Percentiles rank a stretch among this genome's conserved stretches.
Evolutionary conservation across 2,888 invertebrate species (phyloP).

Genomic region (Lymantria monacha): DNA sequence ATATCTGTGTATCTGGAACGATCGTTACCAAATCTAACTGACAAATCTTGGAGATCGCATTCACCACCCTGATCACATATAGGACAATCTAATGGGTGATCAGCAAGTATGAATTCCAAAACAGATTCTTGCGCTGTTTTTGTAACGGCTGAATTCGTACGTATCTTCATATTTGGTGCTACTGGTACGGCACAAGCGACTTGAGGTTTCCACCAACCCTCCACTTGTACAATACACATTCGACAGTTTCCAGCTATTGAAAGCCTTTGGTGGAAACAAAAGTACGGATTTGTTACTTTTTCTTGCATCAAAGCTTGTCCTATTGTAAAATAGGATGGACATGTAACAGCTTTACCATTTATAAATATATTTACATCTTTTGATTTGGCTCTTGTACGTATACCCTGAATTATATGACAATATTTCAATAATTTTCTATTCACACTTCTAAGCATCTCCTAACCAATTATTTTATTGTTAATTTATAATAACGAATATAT

Average conservation of each 20-base stretch:
- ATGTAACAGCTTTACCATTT: constrained; percentile 94
- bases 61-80: constrained; percentile 99
- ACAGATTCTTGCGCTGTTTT: constrained; percentile 87
- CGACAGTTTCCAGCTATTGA: constrained; percentile 99
- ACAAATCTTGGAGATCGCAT: constrained; percentile 97
- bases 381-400: constrained; percentile 25
- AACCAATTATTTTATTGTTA: background rate
- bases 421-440: constrained; percentile 35
- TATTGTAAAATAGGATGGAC: constrained; percentile 96
- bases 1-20: constrained; percentile 96
- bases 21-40: constrained; percentile 98
- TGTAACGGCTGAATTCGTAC: constrained; percentile 95
- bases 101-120: constrained; percentile 97
- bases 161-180: constrained; percentile 97
- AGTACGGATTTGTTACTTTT: constrained; percentile 87
- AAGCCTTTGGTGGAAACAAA: constrained; percentile 98
- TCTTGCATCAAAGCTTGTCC: constrained; percentile 83
- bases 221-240: constrained; percentile 99
- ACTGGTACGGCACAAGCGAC: constrained; percentile 99
- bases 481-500: background rate
- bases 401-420: constrained; percentile 21
- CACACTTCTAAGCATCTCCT: constrained; percentile 44
- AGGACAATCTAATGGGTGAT: constrained; percentile 99
- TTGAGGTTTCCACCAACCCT: constrained; percentile 96
- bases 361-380: constrained; percentile 89